Evolutionary conservation across 2,888 invertebrate genomes (phyloP).

Genomic region (Nemotelus nigrinus): DNA sequence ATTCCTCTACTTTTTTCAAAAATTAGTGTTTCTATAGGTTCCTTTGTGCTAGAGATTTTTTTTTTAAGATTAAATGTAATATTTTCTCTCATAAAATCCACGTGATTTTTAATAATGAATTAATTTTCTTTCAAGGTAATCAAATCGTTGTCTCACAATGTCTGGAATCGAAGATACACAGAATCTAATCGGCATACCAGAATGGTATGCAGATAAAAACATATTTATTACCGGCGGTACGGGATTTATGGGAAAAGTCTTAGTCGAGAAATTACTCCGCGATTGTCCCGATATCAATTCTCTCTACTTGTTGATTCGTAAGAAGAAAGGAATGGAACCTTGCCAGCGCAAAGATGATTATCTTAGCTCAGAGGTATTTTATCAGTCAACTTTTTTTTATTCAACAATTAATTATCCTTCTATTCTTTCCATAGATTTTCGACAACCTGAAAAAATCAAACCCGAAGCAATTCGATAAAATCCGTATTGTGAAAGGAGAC

Average conservation of each 20-base stretch:
- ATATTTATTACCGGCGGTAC: constrained; percentile 91
- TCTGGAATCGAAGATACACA: neutral
- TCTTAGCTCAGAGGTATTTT: constrained; percentile 65
- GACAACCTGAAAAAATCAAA: constrained; percentile 67
- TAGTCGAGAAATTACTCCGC: constrained; percentile 90
- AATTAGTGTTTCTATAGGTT: no score
- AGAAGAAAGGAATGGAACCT: constrained; percentile 73
- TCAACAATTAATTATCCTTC: neutral
- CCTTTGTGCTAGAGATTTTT: no score
- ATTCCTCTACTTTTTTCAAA: no score
- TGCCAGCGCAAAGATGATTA: constrained; percentile 68
- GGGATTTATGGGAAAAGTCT: constrained; percentile 94
- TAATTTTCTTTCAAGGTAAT: neutral
- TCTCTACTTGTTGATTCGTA: constrained; percentile 75
- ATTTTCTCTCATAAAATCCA: no score
- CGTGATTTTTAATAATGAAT: no score
- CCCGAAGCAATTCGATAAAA: constrained; percentile 71
- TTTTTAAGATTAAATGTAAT: no score
- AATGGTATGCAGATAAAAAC: constrained; percentile 62
- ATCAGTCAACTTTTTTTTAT: neutral
- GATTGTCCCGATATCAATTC: constrained; percentile 70
- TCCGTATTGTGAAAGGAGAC: constrained; percentile 74
- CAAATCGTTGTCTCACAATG: neutral
- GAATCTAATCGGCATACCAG: constrained; percentile 50
- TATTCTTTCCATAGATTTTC: constrained; percentile 65